phyloP scores from a whole-genome alignment of 2,888 invertebrate species.

The Slavum lentiscoides region DNA sequence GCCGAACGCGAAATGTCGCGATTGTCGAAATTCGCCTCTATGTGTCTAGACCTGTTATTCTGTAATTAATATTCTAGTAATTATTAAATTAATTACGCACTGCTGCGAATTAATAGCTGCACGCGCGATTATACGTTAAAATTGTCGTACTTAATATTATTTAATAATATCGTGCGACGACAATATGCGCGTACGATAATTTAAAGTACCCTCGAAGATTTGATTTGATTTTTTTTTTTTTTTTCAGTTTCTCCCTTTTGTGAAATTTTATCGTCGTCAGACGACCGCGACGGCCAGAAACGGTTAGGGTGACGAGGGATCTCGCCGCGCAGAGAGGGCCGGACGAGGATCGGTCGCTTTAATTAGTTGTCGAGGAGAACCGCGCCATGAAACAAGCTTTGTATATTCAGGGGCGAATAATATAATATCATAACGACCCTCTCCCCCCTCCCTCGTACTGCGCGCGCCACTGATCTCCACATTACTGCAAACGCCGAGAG shows the following conservation, averaged over 20 bases:
- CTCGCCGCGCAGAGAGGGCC: not conserved
- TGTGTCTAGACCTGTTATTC: no score
- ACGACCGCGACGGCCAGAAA: not conserved
- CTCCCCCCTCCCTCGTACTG: not conserved
- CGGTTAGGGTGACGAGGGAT: constrained; percentile 25
- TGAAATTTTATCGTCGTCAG: not conserved
- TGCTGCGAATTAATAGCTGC: no score
- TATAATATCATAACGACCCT: constrained; percentile 32
- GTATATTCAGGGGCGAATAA: constrained; percentile 19
- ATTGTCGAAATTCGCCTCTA: no score
- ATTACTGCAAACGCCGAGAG: not conserved
- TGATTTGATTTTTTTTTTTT: not conserved
- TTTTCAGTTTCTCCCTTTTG: not conserved
- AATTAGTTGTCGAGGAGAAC: constrained; percentile 47
- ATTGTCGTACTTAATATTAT: no score
- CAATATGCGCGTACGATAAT: no score
- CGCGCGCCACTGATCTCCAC: not conserved
- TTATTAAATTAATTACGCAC: no score
- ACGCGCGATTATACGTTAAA: no score
- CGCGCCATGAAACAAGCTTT: constrained; percentile 39
- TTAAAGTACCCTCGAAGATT: not conserved
- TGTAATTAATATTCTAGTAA: no score
- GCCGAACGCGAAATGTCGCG: no score
- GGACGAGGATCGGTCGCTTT: constrained; percentile 14
- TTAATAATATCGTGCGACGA: no score